phyloP scores from a whole-genome alignment of 2,888 invertebrate genomes.

The Leucozona laternaria region DNA sequence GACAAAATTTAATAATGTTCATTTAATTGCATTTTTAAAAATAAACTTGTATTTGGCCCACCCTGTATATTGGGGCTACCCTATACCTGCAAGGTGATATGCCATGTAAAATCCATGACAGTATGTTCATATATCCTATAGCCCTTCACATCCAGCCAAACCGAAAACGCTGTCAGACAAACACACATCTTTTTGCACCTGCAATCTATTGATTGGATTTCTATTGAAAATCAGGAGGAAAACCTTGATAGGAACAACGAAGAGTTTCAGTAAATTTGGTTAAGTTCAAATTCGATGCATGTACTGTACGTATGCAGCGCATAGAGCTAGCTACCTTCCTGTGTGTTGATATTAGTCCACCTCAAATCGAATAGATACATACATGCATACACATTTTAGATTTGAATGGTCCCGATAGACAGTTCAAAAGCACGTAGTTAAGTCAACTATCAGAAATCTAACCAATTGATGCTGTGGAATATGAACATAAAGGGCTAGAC shows the following conservation, averaged over 20 bases:
- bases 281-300: slow-evolving; percentile 28
- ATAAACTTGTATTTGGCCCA: too few species aligned
- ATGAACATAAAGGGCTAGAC: neutral
- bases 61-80: too few species aligned
- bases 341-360: slow-evolving; percentile 24
- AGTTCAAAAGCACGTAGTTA: slow-evolving; percentile 23
- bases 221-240: slow-evolving; percentile 25
- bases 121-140: neutral
- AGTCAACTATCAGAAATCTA: slow-evolving; percentile 35
- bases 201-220: slow-evolving; percentile 59
- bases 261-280: slow-evolving; percentile 54
- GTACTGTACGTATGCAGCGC: neutral
- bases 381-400: neutral
- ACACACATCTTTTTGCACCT: slow-evolving; percentile 26
- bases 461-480: slow-evolving; percentile 9
- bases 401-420: neutral
- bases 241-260: slow-evolving; percentile 2
- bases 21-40: too few species aligned
- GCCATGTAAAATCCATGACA: neutral
- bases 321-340: neutral
- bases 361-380: neutral
- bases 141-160: neutral
- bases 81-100: too few species aligned
- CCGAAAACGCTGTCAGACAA: neutral
- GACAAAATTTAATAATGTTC: too few species aligned